These are phyloP conservation scores for Lordiphosa clarofinis DNA, from an alignment of 1,140 invertebrate species.

Conservation along the genomic window DNA sequence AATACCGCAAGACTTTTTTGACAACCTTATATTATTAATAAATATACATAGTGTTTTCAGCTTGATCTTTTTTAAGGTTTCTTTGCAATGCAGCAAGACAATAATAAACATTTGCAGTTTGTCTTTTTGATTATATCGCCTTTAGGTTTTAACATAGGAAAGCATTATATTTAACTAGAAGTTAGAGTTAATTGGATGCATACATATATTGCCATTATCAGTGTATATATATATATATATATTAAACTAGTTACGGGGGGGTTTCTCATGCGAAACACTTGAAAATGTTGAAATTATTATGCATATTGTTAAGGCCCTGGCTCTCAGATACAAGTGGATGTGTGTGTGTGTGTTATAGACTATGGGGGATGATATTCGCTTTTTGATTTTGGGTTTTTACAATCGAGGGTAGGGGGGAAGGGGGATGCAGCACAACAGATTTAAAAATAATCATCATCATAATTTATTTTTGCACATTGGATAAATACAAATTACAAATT, in stretches of 20 bases:
- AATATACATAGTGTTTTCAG: conserved; percentile 65
- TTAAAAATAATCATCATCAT: conserved; percentile 71
- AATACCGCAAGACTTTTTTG: no score
- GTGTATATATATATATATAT: conserved; percentile 32
- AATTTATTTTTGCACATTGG: conserved; percentile 71
- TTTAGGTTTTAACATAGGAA: conserved; percentile 68
- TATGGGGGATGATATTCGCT: conserved; percentile 22
- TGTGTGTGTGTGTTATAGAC: conserved; percentile 21
- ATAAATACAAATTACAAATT: conserved; percentile 77
- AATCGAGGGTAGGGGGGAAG: conserved; percentile 11
- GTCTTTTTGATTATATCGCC: conserved; percentile 73
- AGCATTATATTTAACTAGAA: conserved; percentile 67
- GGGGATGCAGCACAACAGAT: conserved; percentile 7
- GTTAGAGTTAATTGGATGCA: conserved; percentile 52
- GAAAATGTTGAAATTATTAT: conserved; percentile 20
- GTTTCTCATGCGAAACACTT: conserved; percentile 46
- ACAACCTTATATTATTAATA: conserved; percentile 55
- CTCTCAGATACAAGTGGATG: conserved; percentile 69
- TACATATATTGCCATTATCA: conserved; percentile 51
- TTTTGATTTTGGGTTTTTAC: conserved; percentile 28
- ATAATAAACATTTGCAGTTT: conserved; percentile 19
- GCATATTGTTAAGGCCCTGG: conserved; percentile 62
- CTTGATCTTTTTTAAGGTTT: conserved; percentile 30
- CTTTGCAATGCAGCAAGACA: conserved; percentile 40
- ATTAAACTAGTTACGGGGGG: conserved; percentile 49